phyloP scores from a whole-genome alignment of 2,888 invertebrate genomes.

The Tachina lurida region DNA sequence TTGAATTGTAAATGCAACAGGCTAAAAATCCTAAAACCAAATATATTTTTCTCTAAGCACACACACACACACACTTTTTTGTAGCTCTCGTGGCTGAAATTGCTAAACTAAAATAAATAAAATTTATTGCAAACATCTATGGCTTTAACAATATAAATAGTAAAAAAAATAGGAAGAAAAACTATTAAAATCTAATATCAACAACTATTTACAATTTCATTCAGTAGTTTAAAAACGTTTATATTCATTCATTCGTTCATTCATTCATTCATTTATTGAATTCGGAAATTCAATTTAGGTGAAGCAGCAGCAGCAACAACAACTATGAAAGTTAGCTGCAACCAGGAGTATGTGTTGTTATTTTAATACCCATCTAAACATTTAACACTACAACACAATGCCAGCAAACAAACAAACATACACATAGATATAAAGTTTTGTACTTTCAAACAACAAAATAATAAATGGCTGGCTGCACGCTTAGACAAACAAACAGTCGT shows the following conservation, averaged over 20 bases:
- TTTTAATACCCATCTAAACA: conserved; percentile 61
- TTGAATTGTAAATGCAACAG: conserved; percentile 58
- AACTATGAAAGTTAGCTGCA: conserved; percentile 20
- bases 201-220: conserved; percentile 72
- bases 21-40: conserved; percentile 61
- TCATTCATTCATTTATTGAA: conserved; percentile 81
- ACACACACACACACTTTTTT: neutral
- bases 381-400: conserved; percentile 45
- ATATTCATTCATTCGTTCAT: conserved; percentile 76
- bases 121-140: conserved; percentile 52
- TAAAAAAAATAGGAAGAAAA: conserved; percentile 57
- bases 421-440: neutral
- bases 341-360: conserved; percentile 55
- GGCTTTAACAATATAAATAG: conserved; percentile 46
- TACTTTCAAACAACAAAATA: neutral
- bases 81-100: neutral
- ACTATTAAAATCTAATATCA: conserved; percentile 76
- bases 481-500: conserved; percentile 44
- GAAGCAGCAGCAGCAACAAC: conserved; percentile 62
- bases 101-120: conserved; percentile 52
- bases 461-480: conserved; percentile 23
- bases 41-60: conserved; percentile 14
- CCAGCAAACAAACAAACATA: conserved; percentile 13
- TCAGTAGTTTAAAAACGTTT: conserved; percentile 64
- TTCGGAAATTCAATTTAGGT: conserved; percentile 81